phyloP scores from a whole-genome alignment of 1,140 invertebrate genomes.

The Trinorchestia longiramus region DNA sequence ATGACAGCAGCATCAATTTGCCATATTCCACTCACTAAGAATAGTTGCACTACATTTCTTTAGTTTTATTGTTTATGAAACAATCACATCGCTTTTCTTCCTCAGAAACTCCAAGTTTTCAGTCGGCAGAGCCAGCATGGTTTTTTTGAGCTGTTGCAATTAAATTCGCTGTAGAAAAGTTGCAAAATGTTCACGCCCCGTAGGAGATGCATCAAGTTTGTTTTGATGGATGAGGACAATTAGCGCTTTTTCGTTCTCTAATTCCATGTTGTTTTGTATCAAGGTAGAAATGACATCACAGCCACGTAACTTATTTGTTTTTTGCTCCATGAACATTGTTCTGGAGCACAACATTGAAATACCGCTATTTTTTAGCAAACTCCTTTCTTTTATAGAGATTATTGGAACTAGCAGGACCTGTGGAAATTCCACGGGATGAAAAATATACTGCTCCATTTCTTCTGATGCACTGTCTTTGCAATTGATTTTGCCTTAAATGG shows the following conservation, averaged over 20 bases:
- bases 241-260: background rate
- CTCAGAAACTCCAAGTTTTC: background rate
- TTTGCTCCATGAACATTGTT: background rate
- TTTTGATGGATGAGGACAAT: background rate
- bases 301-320: background rate
- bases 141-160: background rate
- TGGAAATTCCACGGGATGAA: background rate
- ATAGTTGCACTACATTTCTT: too few relatives aligned
- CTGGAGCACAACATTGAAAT: background rate
- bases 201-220: constrained; percentile 8
- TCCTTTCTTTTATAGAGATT: background rate
- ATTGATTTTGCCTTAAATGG: background rate
- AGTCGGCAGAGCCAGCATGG: too few relatives aligned
- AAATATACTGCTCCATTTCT: background rate
- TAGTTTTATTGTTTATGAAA: background rate
- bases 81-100: background rate
- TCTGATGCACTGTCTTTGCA: background rate
- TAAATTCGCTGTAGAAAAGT: background rate
- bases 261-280: background rate
- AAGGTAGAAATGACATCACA: background rate
- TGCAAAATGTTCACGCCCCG: background rate
- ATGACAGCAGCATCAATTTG: background rate
- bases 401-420: background rate
- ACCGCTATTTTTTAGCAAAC: background rate
- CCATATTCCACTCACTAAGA: background rate